These are phyloP conservation scores for Malaclemys terrapin DNA, from an alignment of 2,113 vertebrate genomes.

Conservation along the genomic window DNA sequence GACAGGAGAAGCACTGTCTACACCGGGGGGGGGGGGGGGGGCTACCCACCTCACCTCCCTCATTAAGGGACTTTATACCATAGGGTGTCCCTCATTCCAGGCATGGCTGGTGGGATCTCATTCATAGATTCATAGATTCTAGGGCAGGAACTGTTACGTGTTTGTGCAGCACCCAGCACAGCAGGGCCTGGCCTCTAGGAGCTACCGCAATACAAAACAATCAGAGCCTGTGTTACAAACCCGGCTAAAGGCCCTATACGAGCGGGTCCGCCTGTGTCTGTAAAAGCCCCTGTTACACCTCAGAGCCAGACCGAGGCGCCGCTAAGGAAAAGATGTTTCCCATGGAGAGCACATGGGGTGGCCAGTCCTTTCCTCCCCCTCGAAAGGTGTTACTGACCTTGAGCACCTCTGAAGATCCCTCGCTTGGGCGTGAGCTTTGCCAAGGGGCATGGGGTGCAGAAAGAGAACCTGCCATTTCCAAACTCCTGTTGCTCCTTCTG, in stretches of 20 bases:
- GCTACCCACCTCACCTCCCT: neutral
- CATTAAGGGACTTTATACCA: accelerated
- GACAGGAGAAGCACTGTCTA: neutral
- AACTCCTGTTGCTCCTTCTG: constrained; percentile 21
- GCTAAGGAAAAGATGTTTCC: neutral
- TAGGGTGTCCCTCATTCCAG: neutral
- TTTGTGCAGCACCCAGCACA: neutral
- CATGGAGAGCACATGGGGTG: accelerated
- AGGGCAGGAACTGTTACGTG: neutral
- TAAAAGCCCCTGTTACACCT: neutral
- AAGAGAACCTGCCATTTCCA: constrained; percentile 27
- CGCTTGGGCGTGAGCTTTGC: neutral
- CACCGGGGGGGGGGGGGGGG: too few species aligned
- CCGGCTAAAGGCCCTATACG: neutral
- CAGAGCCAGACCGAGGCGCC: neutral
- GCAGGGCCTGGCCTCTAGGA: neutral
- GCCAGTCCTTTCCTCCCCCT: neutral
- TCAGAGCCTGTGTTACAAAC: neutral
- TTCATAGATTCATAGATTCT: too few species aligned
- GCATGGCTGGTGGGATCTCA: neutral
- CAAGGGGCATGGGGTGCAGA: constrained; percentile 26
- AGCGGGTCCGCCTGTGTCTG: neutral
- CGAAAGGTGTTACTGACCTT: constrained; percentile 69
- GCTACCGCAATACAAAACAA: neutral
- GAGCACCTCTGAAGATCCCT: constrained; percentile 23